Percentiles rank a stretch among this genome's conserved stretches.
Evolutionary conservation across 2,797 vertebrate genomes (phyloP).

Genomic region (Oreochromis mossambicus): DNA sequence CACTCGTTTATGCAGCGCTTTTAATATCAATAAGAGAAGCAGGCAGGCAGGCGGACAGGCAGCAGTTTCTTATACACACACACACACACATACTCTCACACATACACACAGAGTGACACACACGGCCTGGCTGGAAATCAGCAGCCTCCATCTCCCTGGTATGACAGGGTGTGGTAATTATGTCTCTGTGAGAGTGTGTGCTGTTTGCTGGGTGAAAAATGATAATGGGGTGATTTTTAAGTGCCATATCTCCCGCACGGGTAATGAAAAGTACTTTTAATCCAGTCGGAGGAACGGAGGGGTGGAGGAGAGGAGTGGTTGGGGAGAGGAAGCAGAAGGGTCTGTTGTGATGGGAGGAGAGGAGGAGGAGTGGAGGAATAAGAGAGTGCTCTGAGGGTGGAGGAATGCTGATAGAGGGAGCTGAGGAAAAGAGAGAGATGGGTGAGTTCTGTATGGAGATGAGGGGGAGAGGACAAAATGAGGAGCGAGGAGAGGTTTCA

Average conservation of each 20-base stretch:
- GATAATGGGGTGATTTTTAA: conserved; percentile 84
- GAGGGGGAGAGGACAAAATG: conserved; percentile 49
- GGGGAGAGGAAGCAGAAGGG: conserved; percentile 63
- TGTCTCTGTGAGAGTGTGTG: conserved; percentile 79
- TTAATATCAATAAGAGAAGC: conserved; percentile 79
- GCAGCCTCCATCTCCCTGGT: conserved; percentile 73
- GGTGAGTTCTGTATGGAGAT: conserved; percentile 57
- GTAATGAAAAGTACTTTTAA: conserved; percentile 84
- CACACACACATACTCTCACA: neutral
- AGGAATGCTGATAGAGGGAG: conserved; percentile 59
- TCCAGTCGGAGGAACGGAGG: conserved; percentile 75
- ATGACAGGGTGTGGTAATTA: conserved; percentile 84
- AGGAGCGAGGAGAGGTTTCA: conserved; percentile 55
- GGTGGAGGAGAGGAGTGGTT: conserved; percentile 73
- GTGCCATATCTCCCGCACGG: conserved; percentile 80
- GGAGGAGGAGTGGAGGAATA: conserved; percentile 65
- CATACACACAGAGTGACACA: conserved; percentile 57
- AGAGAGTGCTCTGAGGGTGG: conserved; percentile 58
- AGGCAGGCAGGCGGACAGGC: conserved; percentile 72
- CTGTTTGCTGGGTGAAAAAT: conserved; percentile 82
- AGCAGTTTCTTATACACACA: conserved; percentile 67
- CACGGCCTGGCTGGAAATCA: conserved; percentile 74
- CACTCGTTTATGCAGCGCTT: conserved; percentile 77
- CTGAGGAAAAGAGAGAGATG: conserved; percentile 46
- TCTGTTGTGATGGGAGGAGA: conserved; percentile 72